phyloP scores from a whole-genome alignment of 1,140 invertebrate genomes.

The Zophobas morio region DNA sequence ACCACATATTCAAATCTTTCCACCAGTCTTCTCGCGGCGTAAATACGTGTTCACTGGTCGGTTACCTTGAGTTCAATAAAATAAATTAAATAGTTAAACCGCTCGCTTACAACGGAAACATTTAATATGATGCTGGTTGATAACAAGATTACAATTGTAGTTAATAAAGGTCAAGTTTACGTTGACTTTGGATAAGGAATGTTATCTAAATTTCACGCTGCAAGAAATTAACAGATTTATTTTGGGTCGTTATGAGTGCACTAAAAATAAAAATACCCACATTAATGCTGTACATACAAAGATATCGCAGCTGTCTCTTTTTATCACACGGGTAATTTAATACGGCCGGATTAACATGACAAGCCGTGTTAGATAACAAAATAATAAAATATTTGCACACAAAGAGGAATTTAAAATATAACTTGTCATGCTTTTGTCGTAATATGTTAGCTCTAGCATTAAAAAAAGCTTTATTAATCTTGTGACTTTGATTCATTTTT shows the following conservation, averaged over 20 bases:
- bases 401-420: too few species aligned
- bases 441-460: too few species aligned
- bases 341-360: too few species aligned
- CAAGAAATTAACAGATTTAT: conserved; percentile 1
- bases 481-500: too few species aligned
- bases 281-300: too few species aligned
- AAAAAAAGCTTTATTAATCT: too few species aligned
- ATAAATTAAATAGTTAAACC: conserved; percentile 12
- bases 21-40: not conserved
- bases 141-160: conserved; percentile 28
- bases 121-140: conserved; percentile 10
- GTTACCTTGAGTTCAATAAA: conserved; percentile 34
- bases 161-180: conserved; percentile 37
- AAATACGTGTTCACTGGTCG: conserved; percentile 11
- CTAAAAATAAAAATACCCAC: too few species aligned
- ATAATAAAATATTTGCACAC: too few species aligned
- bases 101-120: conserved; percentile 7
- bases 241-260: not conserved
- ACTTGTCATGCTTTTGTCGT: too few species aligned
- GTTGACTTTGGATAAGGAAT: conserved; percentile 3
- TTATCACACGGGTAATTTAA: too few species aligned
- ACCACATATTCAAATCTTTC: conserved; percentile 4
- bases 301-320: too few species aligned
- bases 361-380: too few species aligned
- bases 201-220: conserved; percentile 26